phyloP scores from a whole-genome alignment of 1,140 invertebrate genomes.

The Papilio helenus region DNA sequence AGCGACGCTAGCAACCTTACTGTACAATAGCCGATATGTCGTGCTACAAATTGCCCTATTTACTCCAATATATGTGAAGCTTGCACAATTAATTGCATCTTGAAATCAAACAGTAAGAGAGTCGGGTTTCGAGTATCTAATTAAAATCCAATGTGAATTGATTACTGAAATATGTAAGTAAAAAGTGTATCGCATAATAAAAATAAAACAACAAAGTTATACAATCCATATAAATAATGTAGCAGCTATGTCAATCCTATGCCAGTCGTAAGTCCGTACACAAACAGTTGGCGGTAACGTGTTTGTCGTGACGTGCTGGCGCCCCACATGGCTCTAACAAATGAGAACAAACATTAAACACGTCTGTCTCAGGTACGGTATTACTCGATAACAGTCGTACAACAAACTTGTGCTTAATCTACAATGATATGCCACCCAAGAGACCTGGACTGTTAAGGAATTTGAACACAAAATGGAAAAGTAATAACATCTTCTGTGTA shows the following conservation, averaged over 20 bases:
- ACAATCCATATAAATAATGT: not conserved
- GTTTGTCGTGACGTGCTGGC: slow-evolving; percentile 3
- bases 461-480: not conserved
- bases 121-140: no score
- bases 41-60: not conserved
- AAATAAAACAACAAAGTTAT: no score
- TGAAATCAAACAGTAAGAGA: not conserved
- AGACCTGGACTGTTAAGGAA: not conserved
- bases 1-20: not conserved
- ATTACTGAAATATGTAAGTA: no score
- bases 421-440: not conserved
- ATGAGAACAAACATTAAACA: not conserved
- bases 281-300: slow-evolving; percentile 1
- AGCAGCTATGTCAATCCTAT: not conserved
- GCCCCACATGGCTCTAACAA: not conserved
- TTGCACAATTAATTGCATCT: not conserved
- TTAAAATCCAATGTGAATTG: no score
- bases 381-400: not conserved
- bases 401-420: not conserved
- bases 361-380: slow-evolving; percentile 6
- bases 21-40: not conserved
- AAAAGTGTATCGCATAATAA: no score
- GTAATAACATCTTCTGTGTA: no score
- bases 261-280: not conserved
- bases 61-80: not conserved